These are phyloP conservation scores for Sparidentex hasta DNA, from an alignment of 2,797 vertebrate genomes.

Conservation along the genomic window DNA sequence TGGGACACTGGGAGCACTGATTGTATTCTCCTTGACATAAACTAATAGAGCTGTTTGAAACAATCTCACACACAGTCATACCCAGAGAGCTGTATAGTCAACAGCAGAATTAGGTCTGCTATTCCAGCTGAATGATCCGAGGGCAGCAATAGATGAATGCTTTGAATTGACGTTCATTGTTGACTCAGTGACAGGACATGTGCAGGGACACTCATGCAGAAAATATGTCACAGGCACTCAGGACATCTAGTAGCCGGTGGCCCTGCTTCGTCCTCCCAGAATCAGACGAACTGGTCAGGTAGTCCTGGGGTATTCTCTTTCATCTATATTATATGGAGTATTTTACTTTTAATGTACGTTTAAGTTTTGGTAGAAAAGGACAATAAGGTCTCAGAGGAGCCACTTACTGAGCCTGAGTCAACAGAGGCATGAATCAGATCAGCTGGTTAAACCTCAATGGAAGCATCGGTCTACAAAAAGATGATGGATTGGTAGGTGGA, in stretches of 20 bases:
- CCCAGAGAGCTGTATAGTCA: constrained; percentile 37
- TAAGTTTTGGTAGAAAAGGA: constrained; percentile 13
- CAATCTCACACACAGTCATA: constrained; percentile 27
- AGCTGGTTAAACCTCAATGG: constrained; percentile 27
- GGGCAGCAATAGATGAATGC: constrained; percentile 54
- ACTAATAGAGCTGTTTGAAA: constrained; percentile 57
- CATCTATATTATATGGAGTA: background rate
- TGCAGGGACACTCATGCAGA: constrained; percentile 64
- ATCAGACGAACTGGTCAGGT: background rate
- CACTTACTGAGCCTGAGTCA: background rate
- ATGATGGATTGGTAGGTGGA: constrained; percentile 34
- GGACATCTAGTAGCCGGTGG: constrained; percentile 41
- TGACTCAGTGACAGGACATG: constrained; percentile 49
- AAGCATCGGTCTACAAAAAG: constrained; percentile 34
- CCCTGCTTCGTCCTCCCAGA: constrained; percentile 28
- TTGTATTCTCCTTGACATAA: constrained; percentile 62
- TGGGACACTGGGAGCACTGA: constrained; percentile 50
- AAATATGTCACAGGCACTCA: constrained; percentile 61
- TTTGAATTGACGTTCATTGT: constrained; percentile 58
- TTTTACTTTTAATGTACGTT: constrained; percentile 1
- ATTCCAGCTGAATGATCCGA: constrained; percentile 75
- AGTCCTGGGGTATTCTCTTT: constrained; percentile 2
- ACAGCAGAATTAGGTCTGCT: constrained; percentile 76
- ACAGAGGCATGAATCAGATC: constrained; percentile 21
- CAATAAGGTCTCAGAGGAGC: background rate